Evolutionary conservation across 2,888 invertebrate species (phyloP).

Genomic region (Gerosis bhagava): DNA sequence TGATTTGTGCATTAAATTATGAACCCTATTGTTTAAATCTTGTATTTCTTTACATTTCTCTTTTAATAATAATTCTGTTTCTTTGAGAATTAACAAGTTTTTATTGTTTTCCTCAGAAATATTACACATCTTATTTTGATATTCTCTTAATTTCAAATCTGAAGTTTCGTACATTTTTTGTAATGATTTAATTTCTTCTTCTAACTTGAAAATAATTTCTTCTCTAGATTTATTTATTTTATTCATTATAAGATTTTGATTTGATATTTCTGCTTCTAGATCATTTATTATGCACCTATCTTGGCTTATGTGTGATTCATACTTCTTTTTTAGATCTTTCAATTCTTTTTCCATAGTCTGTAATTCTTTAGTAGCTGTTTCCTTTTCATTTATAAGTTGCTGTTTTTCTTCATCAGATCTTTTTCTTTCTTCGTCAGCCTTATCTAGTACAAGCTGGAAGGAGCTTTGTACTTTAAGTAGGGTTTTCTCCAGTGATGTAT

Average conservation of each 20-base stretch:
- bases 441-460: conserved; percentile 60
- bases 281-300: conserved; percentile 56
- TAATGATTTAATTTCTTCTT: conserved; percentile 52
- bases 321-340: conserved; percentile 46
- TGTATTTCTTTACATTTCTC: conserved; percentile 48
- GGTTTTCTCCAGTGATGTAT: conserved; percentile 52
- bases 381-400: conserved; percentile 65
- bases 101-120: conserved; percentile 41
- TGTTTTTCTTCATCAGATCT: conserved; percentile 67
- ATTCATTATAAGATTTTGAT: conserved; percentile 61
- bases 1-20: conserved; percentile 44
- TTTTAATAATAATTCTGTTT: conserved; percentile 36
- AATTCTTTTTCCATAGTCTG: conserved; percentile 53
- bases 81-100: conserved; percentile 39
- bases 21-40: conserved; percentile 39
- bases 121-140: conserved; percentile 45
- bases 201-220: conserved; percentile 53
- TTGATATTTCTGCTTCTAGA: conserved; percentile 57
- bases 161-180: conserved; percentile 52
- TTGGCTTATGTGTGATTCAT: conserved; percentile 49
- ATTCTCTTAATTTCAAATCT: conserved; percentile 41
- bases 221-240: conserved; percentile 54
- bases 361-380: conserved; percentile 58
- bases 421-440: conserved; percentile 69
- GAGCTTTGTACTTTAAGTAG: conserved; percentile 61